phyloP scores from a whole-genome alignment of 2,888 invertebrate genomes.

The Noctua fimbriata region DNA sequence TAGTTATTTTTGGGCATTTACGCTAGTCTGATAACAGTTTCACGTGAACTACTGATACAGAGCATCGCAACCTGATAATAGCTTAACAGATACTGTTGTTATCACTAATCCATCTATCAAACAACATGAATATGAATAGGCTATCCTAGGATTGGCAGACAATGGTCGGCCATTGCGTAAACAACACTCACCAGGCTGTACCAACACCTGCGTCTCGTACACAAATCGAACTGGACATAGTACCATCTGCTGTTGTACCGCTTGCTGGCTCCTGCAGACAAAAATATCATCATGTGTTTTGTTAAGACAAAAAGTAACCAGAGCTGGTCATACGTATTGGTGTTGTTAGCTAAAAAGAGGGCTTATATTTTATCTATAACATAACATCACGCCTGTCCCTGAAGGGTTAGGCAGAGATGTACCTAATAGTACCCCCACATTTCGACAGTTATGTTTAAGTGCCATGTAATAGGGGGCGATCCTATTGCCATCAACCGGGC shows the following conservation, averaged over 20 bases:
- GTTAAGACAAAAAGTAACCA: background rate
- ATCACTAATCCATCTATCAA: constrained; percentile 19
- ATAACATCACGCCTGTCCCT: background rate
- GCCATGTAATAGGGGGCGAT: too few relatives aligned
- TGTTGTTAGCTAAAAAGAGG: background rate
- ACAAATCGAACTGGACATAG: constrained; percentile 84
- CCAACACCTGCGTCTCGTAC: constrained; percentile 84
- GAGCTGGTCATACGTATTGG: background rate
- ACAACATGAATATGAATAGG: background rate
- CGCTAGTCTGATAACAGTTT: constrained; percentile 7
- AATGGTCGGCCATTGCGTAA: constrained; percentile 23
- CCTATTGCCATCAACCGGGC: too few relatives aligned
- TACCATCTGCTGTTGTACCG: constrained; percentile 80
- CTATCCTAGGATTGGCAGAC: background rate
- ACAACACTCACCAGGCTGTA: constrained; percentile 80
- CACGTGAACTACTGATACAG: constrained; percentile 8
- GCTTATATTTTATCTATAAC: background rate
- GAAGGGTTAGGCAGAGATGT: background rate
- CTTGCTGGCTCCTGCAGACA: constrained; percentile 71
- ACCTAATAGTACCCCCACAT: background rate
- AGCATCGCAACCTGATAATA: constrained; percentile 31
- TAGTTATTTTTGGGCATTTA: background rate
- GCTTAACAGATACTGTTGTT: constrained; percentile 1
- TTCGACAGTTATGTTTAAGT: background rate
- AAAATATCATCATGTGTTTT: constrained; percentile 30